Percentiles rank a stretch among this genome's conserved stretches.
phyloP scores from a whole-genome alignment of 2,888 invertebrate genomes.

The Mantis religiosa region DNA sequence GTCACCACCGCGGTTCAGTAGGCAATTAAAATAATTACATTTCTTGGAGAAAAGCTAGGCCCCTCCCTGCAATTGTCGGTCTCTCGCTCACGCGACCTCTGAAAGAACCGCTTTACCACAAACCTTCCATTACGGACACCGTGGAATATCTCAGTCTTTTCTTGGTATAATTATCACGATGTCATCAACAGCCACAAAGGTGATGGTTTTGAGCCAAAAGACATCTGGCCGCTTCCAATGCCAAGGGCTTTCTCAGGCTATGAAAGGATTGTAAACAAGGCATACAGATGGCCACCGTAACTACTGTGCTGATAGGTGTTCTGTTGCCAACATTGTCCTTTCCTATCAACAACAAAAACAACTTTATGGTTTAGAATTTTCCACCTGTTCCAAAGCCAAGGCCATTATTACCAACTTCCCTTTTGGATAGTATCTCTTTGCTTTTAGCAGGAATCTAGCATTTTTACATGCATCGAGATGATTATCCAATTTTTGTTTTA shows the following conservation, averaged over 20 bases:
- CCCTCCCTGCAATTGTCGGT: not conserved
- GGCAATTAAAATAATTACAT: not conserved
- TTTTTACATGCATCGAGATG: too few species aligned
- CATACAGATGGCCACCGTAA: not conserved
- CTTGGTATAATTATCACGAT: not conserved
- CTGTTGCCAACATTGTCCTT: too few species aligned
- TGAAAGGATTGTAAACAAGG: not conserved
- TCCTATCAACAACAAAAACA: too few species aligned
- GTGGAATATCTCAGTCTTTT: not conserved
- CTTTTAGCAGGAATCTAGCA: too few species aligned
- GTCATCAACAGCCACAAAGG: not conserved
- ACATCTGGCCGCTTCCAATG: not conserved
- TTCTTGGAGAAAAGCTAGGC: not conserved
- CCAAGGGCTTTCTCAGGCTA: not conserved
- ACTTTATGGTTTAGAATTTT: too few species aligned
- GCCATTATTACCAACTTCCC: too few species aligned
- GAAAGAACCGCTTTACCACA: not conserved
- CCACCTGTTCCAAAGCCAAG: too few species aligned
- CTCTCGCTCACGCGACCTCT: not conserved
- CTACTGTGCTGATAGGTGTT: too few species aligned
- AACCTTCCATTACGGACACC: not conserved
- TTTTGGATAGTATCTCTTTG: too few species aligned
- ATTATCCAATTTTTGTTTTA: too few species aligned
- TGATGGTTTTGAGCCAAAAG: not conserved
- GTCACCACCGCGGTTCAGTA: not conserved